Evolutionary conservation across 2,797 vertebrate genomes (phyloP).

Genomic region (Holocentrus rufus): DNA sequence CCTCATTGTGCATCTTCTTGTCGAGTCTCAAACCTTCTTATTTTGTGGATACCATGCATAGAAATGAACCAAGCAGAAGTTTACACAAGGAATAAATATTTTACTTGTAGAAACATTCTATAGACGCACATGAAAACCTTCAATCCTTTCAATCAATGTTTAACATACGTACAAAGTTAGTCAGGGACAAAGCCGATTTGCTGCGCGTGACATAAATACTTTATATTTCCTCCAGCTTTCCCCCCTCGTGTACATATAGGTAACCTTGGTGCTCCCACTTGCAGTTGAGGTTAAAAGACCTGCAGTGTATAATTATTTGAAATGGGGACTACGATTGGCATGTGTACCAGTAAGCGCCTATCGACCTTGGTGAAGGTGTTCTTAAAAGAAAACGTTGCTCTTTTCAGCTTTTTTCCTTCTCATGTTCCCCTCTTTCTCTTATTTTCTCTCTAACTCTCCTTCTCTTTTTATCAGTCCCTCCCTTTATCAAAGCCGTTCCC

Average conservation of each 20-base stretch:
- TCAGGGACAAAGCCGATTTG: constrained; percentile 46
- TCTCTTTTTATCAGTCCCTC: constrained; percentile 31
- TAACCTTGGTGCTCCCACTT: constrained; percentile 54
- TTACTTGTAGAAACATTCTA: constrained; percentile 41
- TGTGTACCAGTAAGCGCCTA: constrained; percentile 43
- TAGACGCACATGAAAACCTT: constrained; percentile 48
- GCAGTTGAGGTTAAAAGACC: constrained; percentile 50
- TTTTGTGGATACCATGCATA: constrained; percentile 47
- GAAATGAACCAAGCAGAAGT: constrained; percentile 47
- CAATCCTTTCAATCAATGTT: constrained; percentile 59
- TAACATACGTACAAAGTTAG: constrained; percentile 60
- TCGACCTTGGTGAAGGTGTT: constrained; percentile 63
- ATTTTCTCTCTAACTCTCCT: constrained; percentile 3
- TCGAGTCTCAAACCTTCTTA: constrained; percentile 33
- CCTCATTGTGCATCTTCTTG: constrained; percentile 59
- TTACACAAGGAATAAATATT: constrained; percentile 41
- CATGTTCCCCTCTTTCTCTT: constrained; percentile 40
- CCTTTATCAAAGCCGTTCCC: constrained; percentile 54
- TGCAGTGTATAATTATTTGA: constrained; percentile 48
- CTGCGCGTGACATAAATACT: constrained; percentile 62
- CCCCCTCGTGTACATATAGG: constrained; percentile 20
- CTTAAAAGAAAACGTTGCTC: constrained; percentile 61
- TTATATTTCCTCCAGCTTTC: constrained; percentile 32
- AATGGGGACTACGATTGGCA: constrained; percentile 56
- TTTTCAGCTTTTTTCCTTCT: constrained; percentile 46